Conservation (phyloP, 2,113 vertebrate genomes). For the Chionodraco myersi region DNA sequence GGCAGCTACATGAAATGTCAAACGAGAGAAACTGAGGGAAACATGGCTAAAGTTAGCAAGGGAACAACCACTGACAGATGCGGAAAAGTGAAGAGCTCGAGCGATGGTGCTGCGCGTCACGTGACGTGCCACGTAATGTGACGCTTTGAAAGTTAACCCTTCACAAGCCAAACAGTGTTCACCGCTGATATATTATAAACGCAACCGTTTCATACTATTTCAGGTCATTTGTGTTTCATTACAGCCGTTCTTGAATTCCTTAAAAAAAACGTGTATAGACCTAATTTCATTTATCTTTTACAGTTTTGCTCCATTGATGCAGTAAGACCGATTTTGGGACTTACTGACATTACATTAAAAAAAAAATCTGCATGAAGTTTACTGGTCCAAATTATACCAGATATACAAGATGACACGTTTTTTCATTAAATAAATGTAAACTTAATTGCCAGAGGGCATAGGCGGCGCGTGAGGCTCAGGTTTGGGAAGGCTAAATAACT, state of each 20-base stretch:
- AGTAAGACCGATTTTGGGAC: too few species aligned
- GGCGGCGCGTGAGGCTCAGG: too few species aligned
- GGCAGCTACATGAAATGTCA: neutral
- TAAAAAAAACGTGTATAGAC: neutral
- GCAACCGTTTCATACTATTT: neutral
- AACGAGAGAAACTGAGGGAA: neutral
- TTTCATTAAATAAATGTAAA: too few species aligned
- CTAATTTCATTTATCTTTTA: too few species aligned
- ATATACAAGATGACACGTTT: too few species aligned
- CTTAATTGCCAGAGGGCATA: too few species aligned
- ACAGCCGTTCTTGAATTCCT: neutral
- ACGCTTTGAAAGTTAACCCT: conserved; percentile 23
- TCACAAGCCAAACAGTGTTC: neutral
- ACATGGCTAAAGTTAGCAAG: conserved; percentile 25
- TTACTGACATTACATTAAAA: too few species aligned
- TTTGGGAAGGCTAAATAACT: too few species aligned
- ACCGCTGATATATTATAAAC: too few species aligned
- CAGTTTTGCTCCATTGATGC: too few species aligned
- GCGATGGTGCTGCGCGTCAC: conserved; percentile 5
- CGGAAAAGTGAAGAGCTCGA: conserved; percentile 27
- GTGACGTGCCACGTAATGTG: conserved; percentile 26
- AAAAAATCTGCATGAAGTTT: too few species aligned
- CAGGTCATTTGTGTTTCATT: neutral
- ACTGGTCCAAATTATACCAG: too few species aligned
- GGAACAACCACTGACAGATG: neutral